phyloP scores from a whole-genome alignment of 2,888 invertebrate species.

The Acronicta aceris region DNA sequence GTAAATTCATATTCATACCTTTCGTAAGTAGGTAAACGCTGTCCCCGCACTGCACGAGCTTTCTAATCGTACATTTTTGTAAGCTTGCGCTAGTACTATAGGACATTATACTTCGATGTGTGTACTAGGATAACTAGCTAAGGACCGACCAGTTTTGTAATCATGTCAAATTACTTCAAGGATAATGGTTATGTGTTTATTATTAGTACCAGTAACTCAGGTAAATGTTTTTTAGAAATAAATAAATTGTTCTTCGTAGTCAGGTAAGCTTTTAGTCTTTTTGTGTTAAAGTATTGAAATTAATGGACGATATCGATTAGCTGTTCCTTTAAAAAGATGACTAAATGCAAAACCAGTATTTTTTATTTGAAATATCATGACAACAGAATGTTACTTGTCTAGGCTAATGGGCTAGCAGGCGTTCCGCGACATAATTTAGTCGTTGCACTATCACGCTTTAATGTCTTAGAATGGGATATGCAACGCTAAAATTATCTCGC shows the following conservation, averaged over 20 bases:
- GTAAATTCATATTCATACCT: no score
- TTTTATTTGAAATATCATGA: no score
- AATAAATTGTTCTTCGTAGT: conserved; percentile 7
- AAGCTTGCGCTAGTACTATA: neutral
- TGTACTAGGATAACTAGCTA: conserved; percentile 39
- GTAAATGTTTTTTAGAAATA: conserved; percentile 28
- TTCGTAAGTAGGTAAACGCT: no score
- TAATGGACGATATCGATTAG: neutral
- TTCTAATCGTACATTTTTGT: no score
- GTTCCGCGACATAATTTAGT: no score
- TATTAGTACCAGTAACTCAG: conserved; percentile 42
- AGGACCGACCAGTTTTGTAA: conserved; percentile 45
- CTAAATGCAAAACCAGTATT: no score
- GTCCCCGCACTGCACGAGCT: no score
- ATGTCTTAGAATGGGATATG: no score
- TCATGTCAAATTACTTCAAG: conserved; percentile 55
- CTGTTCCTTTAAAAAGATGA: neutral
- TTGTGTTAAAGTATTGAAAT: neutral
- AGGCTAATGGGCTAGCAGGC: no score
- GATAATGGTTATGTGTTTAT: conserved; percentile 50
- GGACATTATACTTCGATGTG: neutral
- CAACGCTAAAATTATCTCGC: no score
- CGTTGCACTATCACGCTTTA: no score
- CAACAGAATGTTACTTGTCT: no score
- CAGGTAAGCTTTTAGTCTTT: neutral